phyloP scores from a whole-genome alignment of 2,797 vertebrate species.

The Schizothorax lantsangensis region DNA sequence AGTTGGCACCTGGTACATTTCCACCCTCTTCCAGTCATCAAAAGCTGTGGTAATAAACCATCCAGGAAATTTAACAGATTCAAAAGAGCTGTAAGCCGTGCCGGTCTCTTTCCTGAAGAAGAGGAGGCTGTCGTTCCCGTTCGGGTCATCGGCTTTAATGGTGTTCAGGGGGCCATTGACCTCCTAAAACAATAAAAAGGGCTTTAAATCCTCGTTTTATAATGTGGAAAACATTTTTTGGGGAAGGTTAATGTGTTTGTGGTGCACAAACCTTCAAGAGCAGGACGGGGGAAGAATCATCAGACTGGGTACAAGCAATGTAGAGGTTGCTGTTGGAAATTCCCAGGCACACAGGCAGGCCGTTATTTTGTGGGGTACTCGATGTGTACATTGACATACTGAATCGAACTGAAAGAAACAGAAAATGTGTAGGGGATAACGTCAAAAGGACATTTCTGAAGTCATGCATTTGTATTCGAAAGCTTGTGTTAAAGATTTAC shows the following conservation, averaged over 20 bases:
- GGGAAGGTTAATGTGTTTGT: not conserved
- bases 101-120: slow-evolving; percentile 16
- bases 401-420: slow-evolving; percentile 48
- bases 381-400: slow-evolving; percentile 50
- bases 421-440: not conserved
- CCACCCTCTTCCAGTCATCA: not conserved
- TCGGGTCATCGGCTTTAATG: not conserved
- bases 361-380: fast-evolving
- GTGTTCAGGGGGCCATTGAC: not conserved
- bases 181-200: slow-evolving; percentile 18
- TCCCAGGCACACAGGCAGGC: slow-evolving; percentile 57
- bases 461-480: not conserved
- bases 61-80: not conserved
- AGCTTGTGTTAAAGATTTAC: not conserved
- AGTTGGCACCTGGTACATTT: not conserved
- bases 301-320: slow-evolving; percentile 45
- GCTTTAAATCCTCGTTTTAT: not conserved
- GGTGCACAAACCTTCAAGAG: slow-evolving; percentile 53
- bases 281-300: slow-evolving; percentile 11
- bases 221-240: not conserved
- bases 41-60: slow-evolving; percentile 4
- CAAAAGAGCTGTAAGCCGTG: not conserved
- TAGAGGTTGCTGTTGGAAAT: slow-evolving; percentile 57
- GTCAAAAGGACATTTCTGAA: not conserved
- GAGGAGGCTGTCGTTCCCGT: not conserved